Percentiles rank a stretch among this genome's conserved stretches.
Evolutionary conservation across 2,888 invertebrate species (phyloP).

Genomic region (Cheilosia variabilis): DNA sequence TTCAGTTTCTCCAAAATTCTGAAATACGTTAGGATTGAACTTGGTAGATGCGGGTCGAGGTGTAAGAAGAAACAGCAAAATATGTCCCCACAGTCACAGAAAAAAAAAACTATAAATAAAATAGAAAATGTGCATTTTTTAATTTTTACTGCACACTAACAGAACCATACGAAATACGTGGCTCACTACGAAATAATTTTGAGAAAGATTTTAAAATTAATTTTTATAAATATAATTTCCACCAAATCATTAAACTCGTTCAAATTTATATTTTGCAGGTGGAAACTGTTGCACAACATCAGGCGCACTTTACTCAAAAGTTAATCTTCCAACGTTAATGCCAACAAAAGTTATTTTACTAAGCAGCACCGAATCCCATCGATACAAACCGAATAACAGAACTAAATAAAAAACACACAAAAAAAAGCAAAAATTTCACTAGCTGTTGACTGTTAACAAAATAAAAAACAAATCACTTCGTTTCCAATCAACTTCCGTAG

Average conservation of each 20-base stretch:
- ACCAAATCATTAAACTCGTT: not conserved
- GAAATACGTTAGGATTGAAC: too few relatives aligned
- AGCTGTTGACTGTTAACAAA: slow-evolving; percentile 53
- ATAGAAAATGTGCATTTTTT: too few relatives aligned
- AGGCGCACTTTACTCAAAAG: slow-evolving; percentile 20
- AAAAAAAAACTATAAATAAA: too few relatives aligned
- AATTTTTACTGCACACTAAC: too few relatives aligned
- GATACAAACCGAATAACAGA: slow-evolving; percentile 51
- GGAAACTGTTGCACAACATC: not conserved
- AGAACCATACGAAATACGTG: too few relatives aligned
- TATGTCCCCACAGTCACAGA: too few relatives aligned
- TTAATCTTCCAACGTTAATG: slow-evolving; percentile 51
- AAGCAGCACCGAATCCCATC: slow-evolving; percentile 74
- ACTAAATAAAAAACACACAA: slow-evolving; percentile 36
- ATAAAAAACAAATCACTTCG: slow-evolving; percentile 39
- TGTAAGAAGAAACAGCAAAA: too few relatives aligned
- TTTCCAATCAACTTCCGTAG: slow-evolving; percentile 66
- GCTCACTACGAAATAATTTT: too few relatives aligned
- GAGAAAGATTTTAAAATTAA: too few relatives aligned
- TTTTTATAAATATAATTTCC: too few relatives aligned
- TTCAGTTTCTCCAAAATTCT: too few relatives aligned
- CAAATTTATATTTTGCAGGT: slow-evolving; percentile 31
- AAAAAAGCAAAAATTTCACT: slow-evolving; percentile 22
- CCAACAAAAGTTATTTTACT: slow-evolving; percentile 42
- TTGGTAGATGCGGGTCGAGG: too few relatives aligned